Conservation (phyloP, 2,888 invertebrate species). For the Aethes cnicana region DNA sequence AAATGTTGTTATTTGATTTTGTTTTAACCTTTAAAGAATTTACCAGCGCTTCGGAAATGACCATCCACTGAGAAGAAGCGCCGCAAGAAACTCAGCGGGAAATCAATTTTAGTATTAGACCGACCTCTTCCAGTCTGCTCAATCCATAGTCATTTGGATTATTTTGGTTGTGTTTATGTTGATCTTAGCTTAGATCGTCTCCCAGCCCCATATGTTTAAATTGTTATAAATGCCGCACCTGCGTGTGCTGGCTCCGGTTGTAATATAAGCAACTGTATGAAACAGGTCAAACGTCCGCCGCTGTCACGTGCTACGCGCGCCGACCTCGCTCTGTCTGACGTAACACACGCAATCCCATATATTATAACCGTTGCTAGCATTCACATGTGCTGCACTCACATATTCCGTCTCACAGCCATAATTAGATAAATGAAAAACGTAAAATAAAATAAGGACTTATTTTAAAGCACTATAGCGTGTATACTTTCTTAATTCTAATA, state of each 20-base stretch:
- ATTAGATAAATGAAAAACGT: no score
- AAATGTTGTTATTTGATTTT: not conserved
- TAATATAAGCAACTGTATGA: not conserved
- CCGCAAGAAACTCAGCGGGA: conserved; percentile 72
- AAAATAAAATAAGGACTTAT: no score
- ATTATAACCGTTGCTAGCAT: not conserved
- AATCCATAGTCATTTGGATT: no score
- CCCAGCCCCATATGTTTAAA: no score
- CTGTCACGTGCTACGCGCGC: not conserved
- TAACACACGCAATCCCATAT: not conserved
- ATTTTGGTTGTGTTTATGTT: not conserved
- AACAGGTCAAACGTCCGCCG: not conserved
- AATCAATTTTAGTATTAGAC: conserved; percentile 4
- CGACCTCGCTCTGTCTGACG: not conserved
- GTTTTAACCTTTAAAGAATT: conserved; percentile 25
- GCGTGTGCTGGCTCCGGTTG: no score
- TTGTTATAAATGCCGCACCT: no score
- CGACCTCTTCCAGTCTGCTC: not conserved
- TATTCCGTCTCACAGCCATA: no score
- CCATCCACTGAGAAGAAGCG: conserved; percentile 74
- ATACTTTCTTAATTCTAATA: no score
- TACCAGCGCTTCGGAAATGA: conserved; percentile 68
- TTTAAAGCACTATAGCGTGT: no score
- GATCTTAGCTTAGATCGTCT: no score
- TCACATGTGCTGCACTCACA: not conserved